phyloP scores from a whole-genome alignment of 2,888 invertebrate species.

The Strigamia transsilvanica region DNA sequence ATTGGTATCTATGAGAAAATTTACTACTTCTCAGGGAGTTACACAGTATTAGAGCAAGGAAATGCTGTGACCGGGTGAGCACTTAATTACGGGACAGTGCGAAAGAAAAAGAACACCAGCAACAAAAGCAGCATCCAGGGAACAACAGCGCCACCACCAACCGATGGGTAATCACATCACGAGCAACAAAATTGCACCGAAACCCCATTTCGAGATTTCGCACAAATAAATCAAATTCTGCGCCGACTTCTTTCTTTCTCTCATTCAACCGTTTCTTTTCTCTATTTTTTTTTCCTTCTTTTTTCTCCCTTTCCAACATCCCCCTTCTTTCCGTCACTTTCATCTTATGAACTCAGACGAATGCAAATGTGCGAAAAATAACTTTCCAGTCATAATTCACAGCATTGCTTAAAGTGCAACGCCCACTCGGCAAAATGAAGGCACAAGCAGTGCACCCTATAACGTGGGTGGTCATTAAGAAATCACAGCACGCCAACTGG shows the following conservation, averaged over 20 bases:
- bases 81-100: conserved; percentile 47
- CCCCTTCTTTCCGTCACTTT: conserved; percentile 10
- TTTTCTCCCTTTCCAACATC: not conserved
- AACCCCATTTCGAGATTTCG: conserved; percentile 49
- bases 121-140: conserved; percentile 45
- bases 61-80: conserved; percentile 46
- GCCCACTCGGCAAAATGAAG: conserved; percentile 34
- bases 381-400: conserved; percentile 46
- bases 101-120: conserved; percentile 33
- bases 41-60: conserved; percentile 42
- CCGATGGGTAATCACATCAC: conserved; percentile 49
- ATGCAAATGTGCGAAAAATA: conserved; percentile 43
- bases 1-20: conserved; percentile 45
- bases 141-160: conserved; percentile 40
- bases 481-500: conserved; percentile 45
- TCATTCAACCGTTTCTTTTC: conserved; percentile 46
- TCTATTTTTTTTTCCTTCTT: not conserved
- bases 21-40: conserved; percentile 41
- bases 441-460: conserved; percentile 20
- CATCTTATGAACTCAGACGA: conserved; percentile 33
- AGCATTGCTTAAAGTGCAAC: conserved; percentile 29
- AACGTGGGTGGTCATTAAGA: conserved; percentile 46
- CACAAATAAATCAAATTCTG: conserved; percentile 47
- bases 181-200: conserved; percentile 47
- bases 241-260: conserved; percentile 49